These are phyloP conservation scores for Epicauta chinensis DNA, from an alignment of 1,140 invertebrate species.

Conservation along the genomic window DNA sequence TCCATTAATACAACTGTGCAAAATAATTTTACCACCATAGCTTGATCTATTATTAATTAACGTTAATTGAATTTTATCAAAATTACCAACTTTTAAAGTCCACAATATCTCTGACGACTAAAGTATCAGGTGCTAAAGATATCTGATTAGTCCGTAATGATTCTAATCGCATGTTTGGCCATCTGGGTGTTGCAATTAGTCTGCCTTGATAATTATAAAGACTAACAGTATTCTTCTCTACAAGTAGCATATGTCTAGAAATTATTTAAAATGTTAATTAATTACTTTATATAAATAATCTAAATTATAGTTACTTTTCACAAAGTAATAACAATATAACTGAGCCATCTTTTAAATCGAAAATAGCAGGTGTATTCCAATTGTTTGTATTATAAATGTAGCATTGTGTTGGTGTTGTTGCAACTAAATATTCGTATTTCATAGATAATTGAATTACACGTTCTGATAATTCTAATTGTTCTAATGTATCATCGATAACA, in stretches of 20 bases:
- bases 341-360: constrained; percentile 67
- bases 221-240: constrained; percentile 68
- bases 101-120: constrained; percentile 74
- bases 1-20: too few species aligned
- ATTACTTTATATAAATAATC: constrained; percentile 43
- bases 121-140: constrained; percentile 73
- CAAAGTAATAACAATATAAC: constrained; percentile 76
- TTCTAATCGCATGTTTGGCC: constrained; percentile 57
- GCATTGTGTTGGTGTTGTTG: constrained; percentile 87
- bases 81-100: constrained; percentile 67
- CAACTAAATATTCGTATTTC: constrained; percentile 78
- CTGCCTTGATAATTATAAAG: constrained; percentile 88
- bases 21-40: too few species aligned
- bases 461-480: constrained; percentile 87
- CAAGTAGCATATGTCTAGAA: constrained; percentile 75
- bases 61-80: too few species aligned
- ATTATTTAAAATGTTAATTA: constrained; percentile 35
- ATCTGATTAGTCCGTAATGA: constrained; percentile 44
- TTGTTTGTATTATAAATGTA: constrained; percentile 82
- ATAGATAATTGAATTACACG: constrained; percentile 80
- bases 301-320: constrained; percentile 69
- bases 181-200: constrained; percentile 69
- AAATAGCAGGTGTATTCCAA: constrained; percentile 85
- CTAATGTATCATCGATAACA: constrained; percentile 74
- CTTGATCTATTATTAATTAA: too few species aligned